These are phyloP conservation scores for Panulirus ornatus DNA, from an alignment of 1,140 invertebrate genomes.

Conservation along the genomic window DNA sequence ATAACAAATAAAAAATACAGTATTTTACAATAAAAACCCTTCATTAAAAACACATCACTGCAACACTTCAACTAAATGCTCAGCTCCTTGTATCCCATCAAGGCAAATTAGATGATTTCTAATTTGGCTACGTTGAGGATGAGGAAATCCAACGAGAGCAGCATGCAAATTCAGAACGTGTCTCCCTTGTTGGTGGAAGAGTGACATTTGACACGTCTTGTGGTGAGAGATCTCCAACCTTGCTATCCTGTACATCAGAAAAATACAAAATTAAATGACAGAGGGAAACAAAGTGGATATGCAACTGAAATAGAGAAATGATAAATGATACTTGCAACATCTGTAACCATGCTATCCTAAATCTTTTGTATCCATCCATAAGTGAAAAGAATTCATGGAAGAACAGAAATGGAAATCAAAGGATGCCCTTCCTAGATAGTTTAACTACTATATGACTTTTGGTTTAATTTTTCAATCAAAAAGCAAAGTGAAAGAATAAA, in stretches of 20 bases:
- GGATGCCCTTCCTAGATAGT: too few relatives aligned
- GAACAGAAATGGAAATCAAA: too few relatives aligned
- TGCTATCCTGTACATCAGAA: slow-evolving; percentile 71
- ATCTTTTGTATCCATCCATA: too few relatives aligned
- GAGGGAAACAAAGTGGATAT: too few relatives aligned
- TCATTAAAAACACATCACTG: background rate
- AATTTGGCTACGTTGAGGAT: slow-evolving; percentile 59
- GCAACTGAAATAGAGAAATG: too few relatives aligned
- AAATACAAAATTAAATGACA: background rate
- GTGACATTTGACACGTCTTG: slow-evolving; percentile 73
- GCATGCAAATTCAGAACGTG: slow-evolving; percentile 63
- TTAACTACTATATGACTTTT: too few relatives aligned
- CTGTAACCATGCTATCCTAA: too few relatives aligned
- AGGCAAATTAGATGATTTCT: background rate
- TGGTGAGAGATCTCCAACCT: slow-evolving; percentile 73
- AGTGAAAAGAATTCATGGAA: too few relatives aligned
- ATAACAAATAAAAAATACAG: background rate
- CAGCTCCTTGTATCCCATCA: slow-evolving; percentile 28
- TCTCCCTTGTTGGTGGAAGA: slow-evolving; percentile 70
- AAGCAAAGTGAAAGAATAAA: too few relatives aligned
- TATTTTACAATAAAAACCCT: background rate
- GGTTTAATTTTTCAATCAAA: too few relatives aligned
- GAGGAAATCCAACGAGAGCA: slow-evolving; percentile 66
- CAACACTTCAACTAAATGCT: slow-evolving; percentile 15
- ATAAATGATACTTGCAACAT: too few relatives aligned